Evolutionary conservation across 1,140 invertebrate genomes (phyloP).

Genomic region (Caenorhabditis inopinata): DNA sequence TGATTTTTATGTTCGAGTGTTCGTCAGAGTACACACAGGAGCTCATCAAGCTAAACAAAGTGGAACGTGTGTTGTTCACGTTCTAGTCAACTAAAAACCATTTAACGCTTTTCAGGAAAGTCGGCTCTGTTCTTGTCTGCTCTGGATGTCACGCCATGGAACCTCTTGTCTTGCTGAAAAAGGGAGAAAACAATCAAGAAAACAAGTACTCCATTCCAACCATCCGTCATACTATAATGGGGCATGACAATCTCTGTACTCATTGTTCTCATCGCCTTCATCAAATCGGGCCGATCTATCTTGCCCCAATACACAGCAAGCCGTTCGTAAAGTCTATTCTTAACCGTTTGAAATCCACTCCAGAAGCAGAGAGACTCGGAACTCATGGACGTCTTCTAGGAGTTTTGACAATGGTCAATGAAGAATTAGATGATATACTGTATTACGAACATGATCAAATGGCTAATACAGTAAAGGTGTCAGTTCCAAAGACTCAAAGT

Average conservation of each 20-base stretch:
- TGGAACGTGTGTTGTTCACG: conserved; percentile 71
- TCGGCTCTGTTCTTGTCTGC: conserved; percentile 59
- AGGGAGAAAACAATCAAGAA: conserved; percentile 42
- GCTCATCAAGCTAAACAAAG: conserved; percentile 81
- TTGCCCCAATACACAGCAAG: conserved; percentile 78
- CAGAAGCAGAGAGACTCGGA: conserved; percentile 50
- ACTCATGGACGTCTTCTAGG: conserved; percentile 77
- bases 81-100: too few species aligned
- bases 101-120: conserved; percentile 61
- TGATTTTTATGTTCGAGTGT: conserved; percentile 95
- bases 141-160: conserved; percentile 56
- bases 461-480: conserved; percentile 51
- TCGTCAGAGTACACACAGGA: conserved; percentile 81
- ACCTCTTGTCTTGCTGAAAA: conserved; percentile 54
- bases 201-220: conserved; percentile 31
- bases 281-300: conserved; percentile 92
- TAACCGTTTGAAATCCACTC: conserved; percentile 67
- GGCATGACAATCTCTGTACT: conserved; percentile 49
- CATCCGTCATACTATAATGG: background rate
- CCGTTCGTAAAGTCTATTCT: conserved; percentile 75
- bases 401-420: conserved; percentile 70
- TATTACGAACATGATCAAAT: conserved; percentile 75
- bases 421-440: conserved; percentile 83
- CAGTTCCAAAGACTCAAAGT: conserved; percentile 51
- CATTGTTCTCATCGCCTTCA: conserved; percentile 66